Conservation (phyloP, 2,888 invertebrate species). For the Drosophila affinis region DNA sequence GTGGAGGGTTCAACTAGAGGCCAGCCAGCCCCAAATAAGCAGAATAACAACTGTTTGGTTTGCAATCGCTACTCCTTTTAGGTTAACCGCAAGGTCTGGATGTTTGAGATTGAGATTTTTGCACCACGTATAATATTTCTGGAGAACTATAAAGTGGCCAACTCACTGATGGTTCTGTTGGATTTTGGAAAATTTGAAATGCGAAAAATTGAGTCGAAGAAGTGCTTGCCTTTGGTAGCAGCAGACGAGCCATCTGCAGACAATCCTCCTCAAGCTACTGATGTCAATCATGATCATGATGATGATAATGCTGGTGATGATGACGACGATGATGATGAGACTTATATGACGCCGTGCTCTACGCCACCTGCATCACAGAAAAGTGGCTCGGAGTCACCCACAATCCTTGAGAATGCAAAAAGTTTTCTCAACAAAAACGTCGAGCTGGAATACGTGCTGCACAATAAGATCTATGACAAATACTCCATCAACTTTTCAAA, state of each 20-base stretch:
- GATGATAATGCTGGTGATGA: neutral
- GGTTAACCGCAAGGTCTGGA: slow-evolving; percentile 91
- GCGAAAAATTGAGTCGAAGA: slow-evolving; percentile 76
- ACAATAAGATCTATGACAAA: slow-evolving; percentile 90
- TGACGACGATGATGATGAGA: slow-evolving; percentile 86
- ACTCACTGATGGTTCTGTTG: slow-evolving; percentile 91
- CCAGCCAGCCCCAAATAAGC: no score
- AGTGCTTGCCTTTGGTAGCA: slow-evolving; percentile 50
- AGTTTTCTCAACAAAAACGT: slow-evolving; percentile 86
- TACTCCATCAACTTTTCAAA: slow-evolving; percentile 92
- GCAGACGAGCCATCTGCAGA: slow-evolving; percentile 33
- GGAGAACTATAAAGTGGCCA: slow-evolving; percentile 90
- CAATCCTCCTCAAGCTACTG: slow-evolving; percentile 52
- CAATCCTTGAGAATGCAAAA: slow-evolving; percentile 83
- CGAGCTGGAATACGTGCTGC: slow-evolving; percentile 87
- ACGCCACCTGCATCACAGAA: slow-evolving; percentile 92
- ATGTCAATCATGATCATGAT: no score
- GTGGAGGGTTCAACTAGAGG: no score
- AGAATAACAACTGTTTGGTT: neutral
- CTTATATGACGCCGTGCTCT: slow-evolving; percentile 93
- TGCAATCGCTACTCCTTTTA: slow-evolving; percentile 66
- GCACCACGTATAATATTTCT: slow-evolving; percentile 97
- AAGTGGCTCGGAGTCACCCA: slow-evolving; percentile 85
- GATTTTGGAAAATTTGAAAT: slow-evolving; percentile 93
- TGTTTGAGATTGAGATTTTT: slow-evolving; percentile 94